Evolutionary conservation across 1,140 invertebrate genomes (phyloP), one percentile per base, ranked within the genome.

Genomic region (Trachymyrmex cornetzi): DNA sequence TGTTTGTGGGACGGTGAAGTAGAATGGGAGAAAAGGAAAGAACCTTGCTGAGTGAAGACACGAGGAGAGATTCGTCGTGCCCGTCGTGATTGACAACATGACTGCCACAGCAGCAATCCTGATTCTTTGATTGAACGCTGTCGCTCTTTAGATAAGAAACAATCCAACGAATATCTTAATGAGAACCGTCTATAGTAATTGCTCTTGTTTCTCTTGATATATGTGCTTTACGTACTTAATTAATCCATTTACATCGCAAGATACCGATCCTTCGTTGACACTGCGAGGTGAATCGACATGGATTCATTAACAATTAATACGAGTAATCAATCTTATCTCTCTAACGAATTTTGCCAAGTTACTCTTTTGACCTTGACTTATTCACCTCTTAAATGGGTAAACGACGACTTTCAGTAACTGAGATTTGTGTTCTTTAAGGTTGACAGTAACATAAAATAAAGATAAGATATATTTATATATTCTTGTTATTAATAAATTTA

Each of bases 71-170:
- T 72, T 74, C 53, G 66, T 67, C 48, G 77, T 66, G n/a, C 77
- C 77, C 84, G 82, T 88, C 92, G 94, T 95, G 95, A 95, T 95
- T 95, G 95, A 95, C 94, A 95, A 94, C 92, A 88, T 88, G 90
- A 87, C 91, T 92, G 88, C 91, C 89, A 91, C 87, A 85, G 71
- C 88, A 87, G 77, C 85, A 92, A 92, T 87, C 92, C 92, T 92
- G 94, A 95, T 95, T 92, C 92, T 93, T 91, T 95, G 95, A 95
- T 93, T 95, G 95, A 95, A 90, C 86, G 95, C 95, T 95, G 95
- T 95, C 95, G 93, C 92, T 92, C 87, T 77, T 64, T 90, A 93
- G 94, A 95, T 95, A 95, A 95, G 94, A 93, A 92, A 91, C 86
- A 50, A 71, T 38, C 44, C 77, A 86, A 77, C 92, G 93, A 95